Percentiles rank a stretch among this genome's conserved stretches.
Evolutionary conservation across 2,797 vertebrate genomes (phyloP).

Genomic region (Momotus momota): DNA sequence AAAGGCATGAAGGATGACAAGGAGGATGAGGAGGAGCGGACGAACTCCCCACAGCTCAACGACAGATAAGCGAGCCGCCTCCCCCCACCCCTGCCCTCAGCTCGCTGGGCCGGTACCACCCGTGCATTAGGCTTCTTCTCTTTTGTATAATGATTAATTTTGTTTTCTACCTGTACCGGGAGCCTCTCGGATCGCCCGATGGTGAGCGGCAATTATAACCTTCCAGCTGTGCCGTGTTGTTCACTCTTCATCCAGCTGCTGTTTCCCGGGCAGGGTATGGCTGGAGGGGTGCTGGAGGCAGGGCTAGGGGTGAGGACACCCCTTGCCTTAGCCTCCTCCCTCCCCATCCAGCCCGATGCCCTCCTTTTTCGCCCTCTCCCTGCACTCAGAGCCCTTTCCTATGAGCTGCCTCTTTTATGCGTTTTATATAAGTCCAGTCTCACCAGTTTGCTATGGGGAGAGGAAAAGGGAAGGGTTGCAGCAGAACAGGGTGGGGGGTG

Average conservation of each 20-base stretch:
- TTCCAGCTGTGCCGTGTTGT: constrained; percentile 70
- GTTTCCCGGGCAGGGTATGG: not conserved
- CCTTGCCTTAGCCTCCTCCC: fast-evolving
- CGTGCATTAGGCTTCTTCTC: constrained; percentile 58
- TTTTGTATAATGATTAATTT: constrained; percentile 60
- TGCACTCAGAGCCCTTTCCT: not conserved
- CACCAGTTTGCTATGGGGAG: not conserved
- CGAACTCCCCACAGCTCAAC: constrained; percentile 86
- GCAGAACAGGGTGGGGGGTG: not conserved
- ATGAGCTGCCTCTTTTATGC: not conserved
- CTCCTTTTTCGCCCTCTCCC: not conserved
- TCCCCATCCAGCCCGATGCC: not conserved
- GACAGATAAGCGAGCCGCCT: constrained; percentile 85
- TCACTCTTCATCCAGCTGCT: constrained; percentile 55
- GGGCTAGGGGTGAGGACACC: not conserved
- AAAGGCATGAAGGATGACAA: constrained; percentile 91
- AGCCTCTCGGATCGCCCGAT: constrained; percentile 68
- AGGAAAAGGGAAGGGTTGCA: not conserved
- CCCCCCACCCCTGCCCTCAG: not conserved
- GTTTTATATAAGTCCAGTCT: constrained; percentile 13
- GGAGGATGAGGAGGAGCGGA: constrained; percentile 91
- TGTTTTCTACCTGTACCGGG: constrained; percentile 75
- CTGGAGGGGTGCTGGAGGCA: not conserved
- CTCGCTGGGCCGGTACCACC: not conserved
- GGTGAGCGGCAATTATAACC: constrained; percentile 76